These are phyloP conservation scores for Listronotus bonariensis DNA, from an alignment of 1,140 invertebrate genomes.

Conservation along the genomic window DNA sequence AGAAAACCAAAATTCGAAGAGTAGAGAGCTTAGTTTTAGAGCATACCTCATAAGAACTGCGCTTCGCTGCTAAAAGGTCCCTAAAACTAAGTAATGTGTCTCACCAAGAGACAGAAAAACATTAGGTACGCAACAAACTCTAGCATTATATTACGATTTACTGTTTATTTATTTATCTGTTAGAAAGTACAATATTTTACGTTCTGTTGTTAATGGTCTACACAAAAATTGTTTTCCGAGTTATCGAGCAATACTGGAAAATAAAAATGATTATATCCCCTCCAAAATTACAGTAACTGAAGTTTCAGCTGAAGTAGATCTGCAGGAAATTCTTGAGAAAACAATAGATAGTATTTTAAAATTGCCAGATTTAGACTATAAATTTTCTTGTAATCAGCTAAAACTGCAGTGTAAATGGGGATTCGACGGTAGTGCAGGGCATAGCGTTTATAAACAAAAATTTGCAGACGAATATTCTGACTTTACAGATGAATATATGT, in stretches of 20 bases:
- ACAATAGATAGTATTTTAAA: conserved; percentile 12
- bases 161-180: too few species aligned
- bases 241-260: not conserved
- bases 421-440: not conserved
- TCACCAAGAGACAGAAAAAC: too few species aligned
- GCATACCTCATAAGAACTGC: too few species aligned
- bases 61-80: too few species aligned
- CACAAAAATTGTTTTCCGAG: conserved; percentile 6
- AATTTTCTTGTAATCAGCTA: not conserved
- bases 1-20: too few species aligned
- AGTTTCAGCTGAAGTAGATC: not conserved
- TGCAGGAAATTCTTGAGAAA: conserved; percentile 4
- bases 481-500: too few species aligned
- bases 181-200: conserved; percentile 9
- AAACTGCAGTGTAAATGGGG: conserved; percentile 6
- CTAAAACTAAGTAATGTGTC: too few species aligned
- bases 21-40: too few species aligned
- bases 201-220: not conserved
- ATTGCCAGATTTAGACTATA: not conserved
- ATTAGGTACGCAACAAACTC: too few species aligned
- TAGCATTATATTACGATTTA: not conserved
- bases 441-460: too few species aligned
- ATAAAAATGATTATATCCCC: conserved; percentile 4
- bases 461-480: not conserved
- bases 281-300: not conserved